These are phyloP conservation scores for Drosophila prosaltans DNA, from an alignment of 1,140 invertebrate species.

Conservation along the genomic window DNA sequence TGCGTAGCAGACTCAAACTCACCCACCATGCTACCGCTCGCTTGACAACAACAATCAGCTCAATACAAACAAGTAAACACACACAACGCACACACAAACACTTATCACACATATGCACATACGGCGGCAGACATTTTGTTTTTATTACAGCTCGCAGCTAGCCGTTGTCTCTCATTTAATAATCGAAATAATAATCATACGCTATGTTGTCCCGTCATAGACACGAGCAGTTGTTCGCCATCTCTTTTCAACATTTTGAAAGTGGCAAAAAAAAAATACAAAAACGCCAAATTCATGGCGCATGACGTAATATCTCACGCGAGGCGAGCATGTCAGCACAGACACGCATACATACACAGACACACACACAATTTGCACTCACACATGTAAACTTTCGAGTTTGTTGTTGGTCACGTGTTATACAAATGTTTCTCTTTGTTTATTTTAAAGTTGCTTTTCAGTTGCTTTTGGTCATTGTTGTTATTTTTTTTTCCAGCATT, in stretches of 20 bases:
- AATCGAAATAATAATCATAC: constrained; percentile 79
- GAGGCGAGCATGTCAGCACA: constrained; percentile 68
- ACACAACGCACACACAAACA: not conserved
- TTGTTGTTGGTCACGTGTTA: constrained; percentile 80
- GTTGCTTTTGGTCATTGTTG: constrained; percentile 37
- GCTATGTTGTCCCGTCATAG: constrained; percentile 55
- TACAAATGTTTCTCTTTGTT: constrained; percentile 67
- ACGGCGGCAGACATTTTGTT: constrained; percentile 68
- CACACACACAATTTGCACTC: constrained; percentile 20
- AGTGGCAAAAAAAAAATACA: constrained; percentile 59
- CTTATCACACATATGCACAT: constrained; percentile 17
- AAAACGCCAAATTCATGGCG: constrained; percentile 65
- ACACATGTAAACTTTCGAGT: constrained; percentile 34
- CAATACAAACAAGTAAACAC: constrained; percentile 20
- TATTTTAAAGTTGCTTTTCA: constrained; percentile 37
- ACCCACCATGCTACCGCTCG: constrained; percentile 11
- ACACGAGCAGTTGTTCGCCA: constrained; percentile 3
- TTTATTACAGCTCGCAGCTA: constrained; percentile 57
- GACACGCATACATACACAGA: constrained; percentile 33
- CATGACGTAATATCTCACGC: constrained; percentile 80
- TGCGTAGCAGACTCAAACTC: constrained; percentile 28
- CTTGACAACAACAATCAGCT: constrained; percentile 72
- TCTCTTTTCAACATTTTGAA: constrained; percentile 46
- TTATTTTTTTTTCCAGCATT: constrained; percentile 48
- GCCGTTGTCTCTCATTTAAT: constrained; percentile 37